Base-by-base conservation (phyloP, 2,113 vertebrate species). In the Aldabrachelys gigantea region DNA sequence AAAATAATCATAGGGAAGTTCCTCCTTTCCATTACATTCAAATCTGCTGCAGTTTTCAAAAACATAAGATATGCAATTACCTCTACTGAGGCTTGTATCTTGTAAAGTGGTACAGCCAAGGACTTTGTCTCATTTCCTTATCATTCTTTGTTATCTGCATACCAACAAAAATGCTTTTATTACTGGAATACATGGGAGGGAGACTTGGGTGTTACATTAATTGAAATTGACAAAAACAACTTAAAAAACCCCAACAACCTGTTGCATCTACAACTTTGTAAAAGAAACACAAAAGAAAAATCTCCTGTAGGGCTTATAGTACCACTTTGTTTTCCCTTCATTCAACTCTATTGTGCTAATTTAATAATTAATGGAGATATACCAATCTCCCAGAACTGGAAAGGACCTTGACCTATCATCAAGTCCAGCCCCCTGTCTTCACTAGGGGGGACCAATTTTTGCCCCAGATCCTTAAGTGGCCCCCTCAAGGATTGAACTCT, bases 261-360 rank as follows among this genome's bases (percentile, higher is more conserved):
- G 0, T 53, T 83, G 24, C 59, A 79, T 87, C 54, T 87, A 76
- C 50, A 90, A 80, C 92, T 87, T 81, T 85, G 50, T 85, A 81
- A 79, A 93, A 96, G 79, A 93, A 94, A 91, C n/a, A 52, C 84
- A 84, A 80, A 57, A 92, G 82, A 49, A 27, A 94, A 96, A 96
- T 49, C 54, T 92, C 69, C 54, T 41, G 21, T 0, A 69, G 13
- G 52, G 27, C 65, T 91, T 47, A 41, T 59, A 75, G 41, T 11
- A 19, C 53, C 57, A 31, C 41, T 91, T 83, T 31, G 24, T 69
- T 35, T 80, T 90, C 85, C 31, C 89, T 9, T 27, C 47, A 72
- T 92, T 88, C 84, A 87, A 44, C 29, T 89, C 56, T 69, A 50
- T 0, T 1, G 10, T 56, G 81, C 87, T 14, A 44, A 44, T 44